Evolutionary conservation across 92 coral and sea anemone species (phyloP), one percentile per base, ranked within the genome.

Genomic region (Actinernus sp.): DNA sequence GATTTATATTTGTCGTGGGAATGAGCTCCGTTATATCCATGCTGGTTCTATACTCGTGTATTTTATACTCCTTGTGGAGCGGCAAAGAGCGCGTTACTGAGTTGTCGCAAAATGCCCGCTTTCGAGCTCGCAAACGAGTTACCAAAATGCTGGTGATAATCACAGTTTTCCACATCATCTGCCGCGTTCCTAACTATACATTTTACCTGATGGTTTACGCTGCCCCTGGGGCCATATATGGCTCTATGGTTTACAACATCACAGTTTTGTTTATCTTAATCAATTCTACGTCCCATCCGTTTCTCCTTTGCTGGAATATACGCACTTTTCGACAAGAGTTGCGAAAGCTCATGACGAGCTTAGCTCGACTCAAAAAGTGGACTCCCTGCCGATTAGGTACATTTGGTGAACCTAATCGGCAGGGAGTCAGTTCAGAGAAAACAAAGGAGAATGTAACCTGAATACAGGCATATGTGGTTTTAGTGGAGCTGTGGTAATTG

Each of bases 161-260:
- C 33, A 88, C 94, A 0, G 41, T 79, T 25, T 37, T 83, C 26
- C 94, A 88, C 78, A 67, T 75, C 1, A 12, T 77, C 10, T 88
- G 94, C 13, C 71, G 94, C 12, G 13, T 74, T n/a, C 94, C 94
- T 1, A 88, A 88, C 74, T 88, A 88, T 61, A 68, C 71, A 43
- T 77, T 79, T 18, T 88, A 88, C 53, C 65, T 88, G 1, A 40
- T 88, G 18, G 74, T 78, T 0, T 74, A 84, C 33, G 68, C 49
- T 13, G 67, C 83, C 2, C 86, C 90, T 10, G 68, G 69, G 0
- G 71, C 74, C 11, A 76, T 37, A 1, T 88, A 88, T 26, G 95
- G 95, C 18, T 88, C 95, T 7, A 50, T 78, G 26, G 70, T 76
- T 18, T 88, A 88, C 72, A 79, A 88, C 39, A 55, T 88, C 26